Base-by-base conservation (phyloP, 2,888 invertebrate genomes). In the Cylloceria caligata region DNA sequence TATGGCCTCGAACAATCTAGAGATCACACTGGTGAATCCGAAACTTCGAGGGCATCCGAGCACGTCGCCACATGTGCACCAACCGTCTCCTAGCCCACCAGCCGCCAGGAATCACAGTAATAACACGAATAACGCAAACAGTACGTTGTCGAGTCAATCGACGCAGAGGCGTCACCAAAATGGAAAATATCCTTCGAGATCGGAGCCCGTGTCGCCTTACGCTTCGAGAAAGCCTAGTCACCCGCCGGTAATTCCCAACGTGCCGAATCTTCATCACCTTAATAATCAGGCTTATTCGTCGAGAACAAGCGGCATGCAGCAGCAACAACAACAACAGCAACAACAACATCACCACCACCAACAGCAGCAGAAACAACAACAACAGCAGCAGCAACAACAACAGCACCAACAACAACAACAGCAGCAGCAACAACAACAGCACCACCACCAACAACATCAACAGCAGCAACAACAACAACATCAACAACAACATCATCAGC, bases 21-120 rank as follows among this genome's bases (percentile, higher is more conserved):
- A 96, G 89, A 96, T 96, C 30, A 96, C 96, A 0, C 89, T 96
- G 82, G 96, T 96, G 0, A 94, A 94, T 77, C 94, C 95, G 0
- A 91, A 90, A 90, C 0, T 91, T 90, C 57, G 93, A 91, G 3
- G 85, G 88, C 0, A 79, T 21, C 36, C 75, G 24, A 7, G 52
- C n/a, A 78, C 80, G 36, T 71, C 75, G 21, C 80, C 78, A 1
- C 86, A 85, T 42, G 49, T 65, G 34, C 83, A 72, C 42, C 79
- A 68, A 52, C 49, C 55, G 45, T 83, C 86, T 11, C 78, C 86
- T 4, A 87, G 86, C 69, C 86, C 88, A 6, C 86, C 89, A 2
- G 76, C 72, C 2, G 76, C 85, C 45, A 87, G 84, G 71, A 86
- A 75, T 49, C 77, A 65, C 55, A 47, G 57, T 55, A 73, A 30